Base-by-base conservation (phyloP, 2,113 vertebrate species). In the Nansenia antarctica region DNA sequence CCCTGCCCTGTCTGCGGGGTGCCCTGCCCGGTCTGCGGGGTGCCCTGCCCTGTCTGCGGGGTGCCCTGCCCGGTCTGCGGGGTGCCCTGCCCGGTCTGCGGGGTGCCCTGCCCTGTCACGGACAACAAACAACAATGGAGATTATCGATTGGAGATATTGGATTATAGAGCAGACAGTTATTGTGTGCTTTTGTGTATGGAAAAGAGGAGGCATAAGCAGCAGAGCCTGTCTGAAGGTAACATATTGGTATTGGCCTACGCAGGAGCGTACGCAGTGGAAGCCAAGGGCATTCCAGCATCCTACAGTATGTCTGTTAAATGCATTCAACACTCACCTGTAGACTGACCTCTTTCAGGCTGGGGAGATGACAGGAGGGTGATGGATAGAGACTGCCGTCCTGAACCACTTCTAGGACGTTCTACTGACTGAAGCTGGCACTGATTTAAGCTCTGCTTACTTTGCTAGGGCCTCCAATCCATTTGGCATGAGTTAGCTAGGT, bases 331-430 rank as follows among this genome's bases (percentile, higher is more conserved):
- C 1, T 26, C 24, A 18, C 12, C 37, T n/a, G 14, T 9, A 29
- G 15, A 8, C 2, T 27, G 37, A 45, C 35, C 22, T 3, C 24
- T 42, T 35, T 30, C 9, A 18, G 14, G 61, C 35, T 8, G 11
- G 18, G n/a, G 30, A 57, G 31, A 0, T 20, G 37, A 67, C 37
- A 59, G 32, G 49, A 15, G 60, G 12, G 12, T 37, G 58, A 59
- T 67, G 42, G 65, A 69, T 65, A 65, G 26, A 65, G 65, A 64
- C 31, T 3, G 5, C 18, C 31, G 4, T 29, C 14, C 24, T 37
- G 3, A 27, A 47, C 37, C 37, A 63, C 9, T 37, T 39, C 22
- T 45, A 45, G 3, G 52, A 57, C 26, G 9, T 34, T 60, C 14
- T 24, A n/a, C 14, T 24, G 8, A 14, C 24, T 65, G 7, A 12